Evolutionary conservation across 92 coral and sea anemone genomes (phyloP).

Genomic region (Nematostella vectensis): DNA sequence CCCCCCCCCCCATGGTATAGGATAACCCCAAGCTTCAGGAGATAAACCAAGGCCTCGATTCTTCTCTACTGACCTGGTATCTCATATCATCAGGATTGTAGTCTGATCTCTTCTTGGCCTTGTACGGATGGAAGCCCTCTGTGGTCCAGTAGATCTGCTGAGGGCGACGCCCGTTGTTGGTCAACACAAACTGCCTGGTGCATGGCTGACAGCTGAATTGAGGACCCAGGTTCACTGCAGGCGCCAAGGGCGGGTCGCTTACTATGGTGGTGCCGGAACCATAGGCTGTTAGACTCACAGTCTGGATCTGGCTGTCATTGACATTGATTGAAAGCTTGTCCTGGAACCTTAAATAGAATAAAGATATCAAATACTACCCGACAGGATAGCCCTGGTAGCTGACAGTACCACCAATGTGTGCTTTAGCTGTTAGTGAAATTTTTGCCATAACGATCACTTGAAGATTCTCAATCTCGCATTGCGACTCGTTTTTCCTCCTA

Average conservation of each 20-base stretch:
- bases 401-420: neutral
- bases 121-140: conserved; percentile 82
- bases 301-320: conserved; percentile 81
- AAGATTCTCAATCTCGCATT: too few relatives aligned
- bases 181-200: conserved; percentile 57
- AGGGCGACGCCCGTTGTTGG: conserved; percentile 84
- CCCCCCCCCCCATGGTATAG: too few relatives aligned
- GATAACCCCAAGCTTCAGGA: too few relatives aligned
- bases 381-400: neutral
- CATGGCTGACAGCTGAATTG: conserved; percentile 94
- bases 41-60: too few relatives aligned
- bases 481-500: too few relatives aligned
- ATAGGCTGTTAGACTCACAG: conserved; percentile 74
- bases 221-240: conserved; percentile 81
- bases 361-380: neutral
- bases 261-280: conserved; percentile 94
- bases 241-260: conserved; percentile 89
- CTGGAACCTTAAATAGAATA: conserved; percentile 45
- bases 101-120: conserved; percentile 69
- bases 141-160: conserved; percentile 99
- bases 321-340: conserved; percentile 87
- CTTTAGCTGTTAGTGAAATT: neutral
- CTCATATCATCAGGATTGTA: conserved; percentile 85
- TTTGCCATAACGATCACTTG: neutral
- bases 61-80: conserved; percentile 47